Base-by-base conservation (phyloP, 2,888 invertebrate genomes). In the Embidobia sp. region DNA sequence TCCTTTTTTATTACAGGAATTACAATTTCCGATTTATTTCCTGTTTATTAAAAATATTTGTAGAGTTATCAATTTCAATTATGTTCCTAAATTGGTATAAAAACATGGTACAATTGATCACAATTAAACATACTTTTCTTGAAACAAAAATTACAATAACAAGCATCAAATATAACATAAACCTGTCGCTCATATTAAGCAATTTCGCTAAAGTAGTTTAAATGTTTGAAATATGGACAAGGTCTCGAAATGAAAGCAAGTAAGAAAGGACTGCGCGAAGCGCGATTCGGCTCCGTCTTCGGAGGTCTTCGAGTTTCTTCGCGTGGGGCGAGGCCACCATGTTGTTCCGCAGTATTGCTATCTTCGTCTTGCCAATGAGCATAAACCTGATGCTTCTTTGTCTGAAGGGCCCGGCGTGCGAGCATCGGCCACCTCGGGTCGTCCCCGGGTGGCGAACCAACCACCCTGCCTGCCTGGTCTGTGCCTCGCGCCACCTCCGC, bases 321-420 rank as follows among this genome's bases (percentile, higher is more conserved):
- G 88, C 88, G 88, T 88, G 88, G 87, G 88, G 88, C 87, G 87
- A 88, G 88, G 88, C 88, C 88, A 88, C 88, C 88, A 86, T 88
- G 88, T 87, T 87, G 81, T 85, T 84, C 79, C 77, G 59, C 42
- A 55, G 48, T 78, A 75, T 80, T 55, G 31, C 26, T 35, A 46
- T 85, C 83, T 53, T 77, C 29, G 73, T 84, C 67, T 0, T 13
- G 11, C 79, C 16, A 49, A 31, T 16, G 53, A 11, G 11, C n/a
- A n/a, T 18, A 26, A 49, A 18, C 57, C 78, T 59, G 72, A 18
- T 33, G 33, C 29, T 7, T 11, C 46, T 29, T 72, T 55, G 76
- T 78, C 64, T 67, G 19, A 35, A 49, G 80, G 77, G 57, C 81
- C 78, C 83, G 83, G 82, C 84, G 85, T 84, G 85, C 84, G 84